Evolutionary conservation across 2,888 invertebrate species (phyloP).

Genomic region (Mythimna albipuncta): DNA sequence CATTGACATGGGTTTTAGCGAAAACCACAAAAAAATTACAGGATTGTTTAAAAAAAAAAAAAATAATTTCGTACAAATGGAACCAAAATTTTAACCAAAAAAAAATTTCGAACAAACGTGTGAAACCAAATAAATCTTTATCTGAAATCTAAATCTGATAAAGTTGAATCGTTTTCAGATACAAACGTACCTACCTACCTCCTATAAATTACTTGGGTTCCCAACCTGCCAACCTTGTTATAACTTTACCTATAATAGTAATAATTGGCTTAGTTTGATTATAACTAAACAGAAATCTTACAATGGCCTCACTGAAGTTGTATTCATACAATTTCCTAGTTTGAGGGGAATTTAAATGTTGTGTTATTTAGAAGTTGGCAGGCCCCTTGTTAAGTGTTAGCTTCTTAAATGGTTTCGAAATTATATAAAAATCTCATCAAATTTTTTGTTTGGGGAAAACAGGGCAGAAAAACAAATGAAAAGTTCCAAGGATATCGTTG

Average conservation of each 20-base stretch:
- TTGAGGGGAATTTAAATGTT: slow-evolving; percentile 25
- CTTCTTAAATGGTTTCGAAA: slow-evolving; percentile 3
- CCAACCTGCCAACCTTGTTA: slow-evolving; percentile 38
- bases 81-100: too few relatives aligned
- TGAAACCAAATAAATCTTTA: slow-evolving; percentile 6
- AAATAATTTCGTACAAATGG: too few relatives aligned
- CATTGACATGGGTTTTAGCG: too few relatives aligned
- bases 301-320: slow-evolving; percentile 34
- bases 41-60: too few relatives aligned
- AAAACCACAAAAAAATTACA: too few relatives aligned
- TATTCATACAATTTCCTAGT: slow-evolving; percentile 26
- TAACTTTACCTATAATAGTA: slow-evolving; percentile 51
- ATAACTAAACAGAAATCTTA: slow-evolving; percentile 50
- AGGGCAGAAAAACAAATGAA: background rate
- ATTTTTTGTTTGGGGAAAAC: background rate
- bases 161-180: slow-evolving; percentile 10
- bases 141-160: slow-evolving; percentile 13
- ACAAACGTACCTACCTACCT: slow-evolving; percentile 3
- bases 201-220: slow-evolving; percentile 26
- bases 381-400: slow-evolving; percentile 5
- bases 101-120: too few relatives aligned
- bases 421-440: too few relatives aligned
- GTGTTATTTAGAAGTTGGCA: slow-evolving; percentile 13
- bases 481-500: background rate
- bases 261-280: slow-evolving; percentile 62